Evolutionary conservation across 1,140 invertebrate species (phyloP).

Genomic region (Atta cephalotes): DNA sequence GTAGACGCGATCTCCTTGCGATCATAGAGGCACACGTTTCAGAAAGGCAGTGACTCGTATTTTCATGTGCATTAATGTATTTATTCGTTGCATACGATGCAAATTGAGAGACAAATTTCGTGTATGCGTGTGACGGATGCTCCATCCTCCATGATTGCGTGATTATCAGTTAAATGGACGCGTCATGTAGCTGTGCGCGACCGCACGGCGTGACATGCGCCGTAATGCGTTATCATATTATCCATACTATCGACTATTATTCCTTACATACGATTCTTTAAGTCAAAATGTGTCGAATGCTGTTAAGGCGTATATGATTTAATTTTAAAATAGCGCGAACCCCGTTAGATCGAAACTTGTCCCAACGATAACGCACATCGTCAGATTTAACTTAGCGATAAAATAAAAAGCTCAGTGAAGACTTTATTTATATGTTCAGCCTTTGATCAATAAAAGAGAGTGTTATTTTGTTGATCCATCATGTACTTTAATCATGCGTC

Average conservation of each 20-base stretch:
- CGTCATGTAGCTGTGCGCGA: constrained; percentile 13
- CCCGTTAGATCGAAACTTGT: constrained; percentile 28
- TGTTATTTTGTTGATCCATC: constrained; percentile 63
- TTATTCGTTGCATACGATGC: constrained; percentile 28
- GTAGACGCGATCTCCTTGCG: neutral
- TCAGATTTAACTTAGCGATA: constrained; percentile 16
- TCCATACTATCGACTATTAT: constrained; percentile 37
- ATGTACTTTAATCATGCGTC: constrained; percentile 42
- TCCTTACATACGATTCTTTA: constrained; percentile 30
- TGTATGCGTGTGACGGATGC: neutral
- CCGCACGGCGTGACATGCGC: constrained; percentile 22
- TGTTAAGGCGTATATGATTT: constrained; percentile 53
- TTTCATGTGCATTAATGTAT: constrained; percentile 26
- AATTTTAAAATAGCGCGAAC: constrained; percentile 48
- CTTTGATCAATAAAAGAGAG: constrained; percentile 68
- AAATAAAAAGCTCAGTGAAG: constrained; percentile 45
- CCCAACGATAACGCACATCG: constrained; percentile 22
- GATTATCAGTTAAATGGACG: constrained; percentile 25
- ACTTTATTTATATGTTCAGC: constrained; percentile 73
- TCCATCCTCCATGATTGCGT: neutral
- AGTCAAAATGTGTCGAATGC: constrained; percentile 66
- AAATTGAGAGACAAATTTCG: constrained; percentile 5
- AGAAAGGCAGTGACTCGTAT: neutral
- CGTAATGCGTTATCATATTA: constrained; percentile 9
- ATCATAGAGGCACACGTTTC: no score